Conservation (phyloP, 2,888 invertebrate genomes). For the Epirrhoe alternata region DNA sequence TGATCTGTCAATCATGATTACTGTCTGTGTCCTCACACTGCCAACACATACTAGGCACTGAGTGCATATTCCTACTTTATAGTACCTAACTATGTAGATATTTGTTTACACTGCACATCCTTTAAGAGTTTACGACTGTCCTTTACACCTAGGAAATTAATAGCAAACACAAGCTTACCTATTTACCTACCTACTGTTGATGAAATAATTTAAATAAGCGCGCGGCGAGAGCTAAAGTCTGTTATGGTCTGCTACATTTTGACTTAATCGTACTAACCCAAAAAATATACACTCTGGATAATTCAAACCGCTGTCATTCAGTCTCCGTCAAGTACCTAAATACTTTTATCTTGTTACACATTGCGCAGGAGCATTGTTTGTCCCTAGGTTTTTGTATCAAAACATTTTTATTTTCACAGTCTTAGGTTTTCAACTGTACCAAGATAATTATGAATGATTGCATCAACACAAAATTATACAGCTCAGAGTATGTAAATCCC, state of each 20-base stretch:
- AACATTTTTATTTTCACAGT: no score
- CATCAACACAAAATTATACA: constrained; percentile 43
- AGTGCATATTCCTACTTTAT: background rate
- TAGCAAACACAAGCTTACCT: constrained; percentile 21
- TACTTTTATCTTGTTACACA: no score
- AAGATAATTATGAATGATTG: constrained; percentile 29
- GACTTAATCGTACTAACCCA: no score
- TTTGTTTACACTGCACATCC: constrained; percentile 36
- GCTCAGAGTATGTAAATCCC: constrained; percentile 54
- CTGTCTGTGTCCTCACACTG: background rate
- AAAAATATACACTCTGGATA: no score
- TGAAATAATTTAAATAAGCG: constrained; percentile 1
- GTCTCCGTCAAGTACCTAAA: no score
- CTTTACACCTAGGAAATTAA: constrained; percentile 35
- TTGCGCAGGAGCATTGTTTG: no score
- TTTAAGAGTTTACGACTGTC: constrained; percentile 36
- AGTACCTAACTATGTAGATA: background rate
- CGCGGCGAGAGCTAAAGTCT: background rate
- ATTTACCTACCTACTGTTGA: no score
- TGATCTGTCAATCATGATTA: no score
- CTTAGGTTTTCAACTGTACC: no score
- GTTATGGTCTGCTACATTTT: no score
- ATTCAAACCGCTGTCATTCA: no score
- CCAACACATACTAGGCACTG: background rate
- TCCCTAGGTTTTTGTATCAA: no score